Conservation (phyloP, 92 coral and sea anemone species). For the Anthopleura xanthogrammica region DNA sequence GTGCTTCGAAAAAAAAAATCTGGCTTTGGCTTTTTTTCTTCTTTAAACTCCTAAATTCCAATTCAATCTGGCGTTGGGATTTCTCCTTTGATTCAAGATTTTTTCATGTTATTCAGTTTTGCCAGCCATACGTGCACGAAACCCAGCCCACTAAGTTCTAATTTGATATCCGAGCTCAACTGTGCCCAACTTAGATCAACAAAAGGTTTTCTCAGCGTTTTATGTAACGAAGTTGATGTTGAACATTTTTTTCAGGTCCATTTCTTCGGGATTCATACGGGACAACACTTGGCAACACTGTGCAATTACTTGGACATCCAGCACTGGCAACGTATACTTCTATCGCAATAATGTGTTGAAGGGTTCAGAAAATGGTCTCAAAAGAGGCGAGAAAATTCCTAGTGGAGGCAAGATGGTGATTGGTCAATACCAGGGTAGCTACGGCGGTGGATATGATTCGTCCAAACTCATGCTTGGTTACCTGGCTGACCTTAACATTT, state of each 20-base stretch:
- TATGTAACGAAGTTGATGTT: too few relatives aligned
- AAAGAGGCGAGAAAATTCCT: neutral
- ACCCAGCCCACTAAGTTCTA: too few relatives aligned
- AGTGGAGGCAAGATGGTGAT: slow-evolving; percentile 7
- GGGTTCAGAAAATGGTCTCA: neutral
- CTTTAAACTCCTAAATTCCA: too few relatives aligned
- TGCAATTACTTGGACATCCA: slow-evolving; percentile 20
- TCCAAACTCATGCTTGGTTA: slow-evolving; percentile 15
- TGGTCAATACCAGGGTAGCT: slow-evolving; percentile 26
- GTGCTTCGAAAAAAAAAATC: too few relatives aligned
- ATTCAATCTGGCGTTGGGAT: neutral
- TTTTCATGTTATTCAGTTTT: neutral
- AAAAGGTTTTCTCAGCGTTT: too few relatives aligned
- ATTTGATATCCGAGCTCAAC: too few relatives aligned
- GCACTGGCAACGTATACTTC: slow-evolving; percentile 1
- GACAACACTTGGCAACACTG: neutral
- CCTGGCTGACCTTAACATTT: slow-evolving; percentile 26
- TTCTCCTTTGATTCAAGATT: neutral
- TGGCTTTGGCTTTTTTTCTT: too few relatives aligned
- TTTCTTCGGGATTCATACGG: neutral
- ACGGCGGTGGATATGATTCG: neutral
- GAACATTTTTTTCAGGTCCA: neutral
- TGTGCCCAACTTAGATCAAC: too few relatives aligned
- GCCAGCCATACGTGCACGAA: too few relatives aligned
- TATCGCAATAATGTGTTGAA: slow-evolving; percentile 9